Conservation (phyloP, 2,113 vertebrate genomes). For the Crotalus helleri region DNA sequence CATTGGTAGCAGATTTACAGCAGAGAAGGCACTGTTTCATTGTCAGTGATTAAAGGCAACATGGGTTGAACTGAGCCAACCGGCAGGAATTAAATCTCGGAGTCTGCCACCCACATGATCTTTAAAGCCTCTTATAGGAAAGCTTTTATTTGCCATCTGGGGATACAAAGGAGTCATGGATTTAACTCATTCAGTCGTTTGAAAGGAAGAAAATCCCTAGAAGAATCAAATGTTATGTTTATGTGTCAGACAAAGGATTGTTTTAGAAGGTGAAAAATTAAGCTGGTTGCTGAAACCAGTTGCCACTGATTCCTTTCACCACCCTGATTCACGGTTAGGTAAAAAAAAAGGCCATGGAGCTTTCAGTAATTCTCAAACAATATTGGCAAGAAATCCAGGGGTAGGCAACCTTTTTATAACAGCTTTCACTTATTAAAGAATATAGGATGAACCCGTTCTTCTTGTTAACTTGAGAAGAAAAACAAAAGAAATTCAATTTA, state of each 20-base stretch:
- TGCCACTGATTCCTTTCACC: not conserved
- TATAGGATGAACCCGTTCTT: not conserved
- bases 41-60: slow-evolving; percentile 58
- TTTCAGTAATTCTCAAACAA: not conserved
- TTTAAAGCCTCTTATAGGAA: slow-evolving; percentile 36
- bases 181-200: slow-evolving; percentile 20
- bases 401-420: not conserved
- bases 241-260: slow-evolving; percentile 13
- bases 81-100: slow-evolving; percentile 36
- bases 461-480: not conserved
- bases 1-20: slow-evolving; percentile 40
- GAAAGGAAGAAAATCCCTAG: slow-evolving; percentile 34
- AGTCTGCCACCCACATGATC: slow-evolving; percentile 34
- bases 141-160: slow-evolving; percentile 3
- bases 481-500: not conserved
- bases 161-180: slow-evolving; percentile 14
- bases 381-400: not conserved
- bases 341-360: not conserved
- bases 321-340: not conserved
- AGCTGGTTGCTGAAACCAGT: not conserved
- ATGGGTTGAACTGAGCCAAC: slow-evolving; percentile 26
- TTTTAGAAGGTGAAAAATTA: slow-evolving; percentile 18
- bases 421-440: not conserved
- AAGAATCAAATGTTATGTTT: not conserved
- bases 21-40: slow-evolving; percentile 51